Percentiles rank a stretch among this genome's conserved stretches.
Evolutionary conservation across 1,140 invertebrate genomes (phyloP).

Genomic region (Pogonus chalceus): DNA sequence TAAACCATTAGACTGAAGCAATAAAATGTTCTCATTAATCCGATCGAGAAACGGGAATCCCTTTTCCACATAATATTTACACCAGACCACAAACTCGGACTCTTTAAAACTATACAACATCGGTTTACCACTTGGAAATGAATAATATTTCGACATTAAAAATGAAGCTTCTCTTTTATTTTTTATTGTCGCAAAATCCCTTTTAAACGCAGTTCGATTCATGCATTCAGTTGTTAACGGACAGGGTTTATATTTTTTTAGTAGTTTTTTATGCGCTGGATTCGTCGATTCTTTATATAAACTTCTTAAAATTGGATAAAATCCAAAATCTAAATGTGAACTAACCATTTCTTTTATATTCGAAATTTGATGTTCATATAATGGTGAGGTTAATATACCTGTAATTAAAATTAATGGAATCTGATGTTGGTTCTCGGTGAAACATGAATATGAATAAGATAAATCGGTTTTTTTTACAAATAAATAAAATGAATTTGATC

Average conservation of each 20-base stretch:
- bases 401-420: too few species aligned
- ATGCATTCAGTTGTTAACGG: neutral
- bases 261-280: neutral
- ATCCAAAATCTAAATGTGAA: neutral
- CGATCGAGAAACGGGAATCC: neutral
- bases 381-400: neutral
- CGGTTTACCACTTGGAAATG: neutral
- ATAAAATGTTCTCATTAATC: neutral
- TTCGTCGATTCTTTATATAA: neutral
- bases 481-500: too few species aligned
- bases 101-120: neutral
- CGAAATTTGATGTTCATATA: neutral
- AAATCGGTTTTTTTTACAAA: too few species aligned
- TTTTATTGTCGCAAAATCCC: slow-evolving; percentile 10
- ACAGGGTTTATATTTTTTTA: neutral
- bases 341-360: neutral
- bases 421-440: too few species aligned
- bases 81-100: neutral
- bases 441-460: too few species aligned
- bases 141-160: slow-evolving; percentile 1
- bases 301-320: neutral
- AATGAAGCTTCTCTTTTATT: neutral
- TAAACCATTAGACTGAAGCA: neutral
- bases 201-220: slow-evolving; percentile 4
- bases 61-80: neutral